These are phyloP conservation scores for Sisyra terminalis DNA, from an alignment of 2,888 invertebrate species.

Conservation along the genomic window DNA sequence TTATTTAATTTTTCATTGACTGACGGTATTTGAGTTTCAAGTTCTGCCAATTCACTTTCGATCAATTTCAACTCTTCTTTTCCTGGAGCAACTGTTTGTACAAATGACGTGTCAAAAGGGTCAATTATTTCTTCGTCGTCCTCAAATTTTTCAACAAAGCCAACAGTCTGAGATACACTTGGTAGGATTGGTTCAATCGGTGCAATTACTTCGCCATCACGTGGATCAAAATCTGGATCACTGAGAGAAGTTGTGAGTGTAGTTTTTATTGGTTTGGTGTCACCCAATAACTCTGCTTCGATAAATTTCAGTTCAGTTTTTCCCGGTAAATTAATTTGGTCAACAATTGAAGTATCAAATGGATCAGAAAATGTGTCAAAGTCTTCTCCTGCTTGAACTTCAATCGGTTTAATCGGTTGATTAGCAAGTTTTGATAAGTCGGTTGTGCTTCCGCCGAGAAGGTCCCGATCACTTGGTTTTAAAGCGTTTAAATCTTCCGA, in stretches of 20 bases:
- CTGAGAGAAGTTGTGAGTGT: slow-evolving; percentile 35
- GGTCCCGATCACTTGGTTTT: slow-evolving; percentile 37
- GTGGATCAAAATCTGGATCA: slow-evolving; percentile 72
- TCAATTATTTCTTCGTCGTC: slow-evolving; percentile 31
- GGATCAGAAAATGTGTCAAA: slow-evolving; percentile 54
- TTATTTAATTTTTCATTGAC: slow-evolving; percentile 10
- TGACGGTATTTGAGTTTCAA: slow-evolving; percentile 11
- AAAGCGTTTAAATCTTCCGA: slow-evolving; percentile 25
- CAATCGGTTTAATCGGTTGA: slow-evolving; percentile 29
- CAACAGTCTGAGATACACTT: background rate
- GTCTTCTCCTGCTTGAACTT: slow-evolving; percentile 31
- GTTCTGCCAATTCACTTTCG: slow-evolving; percentile 32
- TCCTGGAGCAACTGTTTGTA: slow-evolving; percentile 31
- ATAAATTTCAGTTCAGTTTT: slow-evolving; percentile 61
- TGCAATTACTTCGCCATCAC: slow-evolving; percentile 39
- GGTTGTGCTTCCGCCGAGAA: slow-evolving; percentile 59
- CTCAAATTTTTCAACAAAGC: slow-evolving; percentile 17
- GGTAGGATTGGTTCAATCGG: slow-evolving; percentile 5
- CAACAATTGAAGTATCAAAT: slow-evolving; percentile 69
- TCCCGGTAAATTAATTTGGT: slow-evolving; percentile 54
- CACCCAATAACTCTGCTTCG: slow-evolving; percentile 56
- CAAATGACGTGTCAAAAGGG: slow-evolving; percentile 50
- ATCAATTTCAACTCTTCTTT: slow-evolving; percentile 38
- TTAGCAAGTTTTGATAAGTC: slow-evolving; percentile 54
- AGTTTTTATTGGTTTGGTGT: slow-evolving; percentile 17